These are phyloP conservation scores for Pelvicachromis taeniatus DNA, from an alignment of 2,113 vertebrate species.

Conservation along the genomic window DNA sequence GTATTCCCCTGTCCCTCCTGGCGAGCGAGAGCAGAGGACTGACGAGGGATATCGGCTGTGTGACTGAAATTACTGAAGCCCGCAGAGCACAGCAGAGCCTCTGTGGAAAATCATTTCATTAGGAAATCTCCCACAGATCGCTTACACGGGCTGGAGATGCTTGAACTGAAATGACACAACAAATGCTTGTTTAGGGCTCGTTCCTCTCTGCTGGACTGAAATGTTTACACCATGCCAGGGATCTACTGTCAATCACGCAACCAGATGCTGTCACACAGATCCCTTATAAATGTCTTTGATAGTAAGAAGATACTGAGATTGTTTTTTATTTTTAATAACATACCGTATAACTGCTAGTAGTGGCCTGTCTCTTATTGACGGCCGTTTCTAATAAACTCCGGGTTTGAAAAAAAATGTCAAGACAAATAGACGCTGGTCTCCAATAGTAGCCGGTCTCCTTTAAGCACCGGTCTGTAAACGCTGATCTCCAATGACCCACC, in stretches of 20 bases:
- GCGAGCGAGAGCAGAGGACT: neutral
- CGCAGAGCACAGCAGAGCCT: neutral
- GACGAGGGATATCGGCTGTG: neutral
- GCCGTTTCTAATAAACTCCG: no score
- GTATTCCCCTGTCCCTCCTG: neutral
- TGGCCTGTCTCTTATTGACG: no score
- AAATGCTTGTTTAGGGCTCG: neutral
- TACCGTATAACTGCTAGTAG: no score
- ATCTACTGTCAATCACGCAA: neutral
- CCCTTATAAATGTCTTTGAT: neutral
- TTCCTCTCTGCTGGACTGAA: neutral
- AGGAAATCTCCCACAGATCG: slow-evolving; percentile 18
- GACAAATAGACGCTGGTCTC: no score
- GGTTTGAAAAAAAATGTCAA: no score
- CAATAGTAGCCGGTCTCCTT: no score
- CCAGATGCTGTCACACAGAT: neutral
- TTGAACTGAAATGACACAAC: neutral
- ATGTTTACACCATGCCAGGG: neutral
- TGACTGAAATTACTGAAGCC: neutral
- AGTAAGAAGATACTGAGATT: neutral
- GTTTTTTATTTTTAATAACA: neutral
- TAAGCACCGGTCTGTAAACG: no score
- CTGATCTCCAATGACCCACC: no score
- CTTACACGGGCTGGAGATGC: neutral
- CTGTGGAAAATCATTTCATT: slow-evolving; percentile 9